Evolutionary conservation across 30 jellyfish, hydroid and myxozoan species (phyloP).

Genomic region (Pelagia noctiluca): DNA sequence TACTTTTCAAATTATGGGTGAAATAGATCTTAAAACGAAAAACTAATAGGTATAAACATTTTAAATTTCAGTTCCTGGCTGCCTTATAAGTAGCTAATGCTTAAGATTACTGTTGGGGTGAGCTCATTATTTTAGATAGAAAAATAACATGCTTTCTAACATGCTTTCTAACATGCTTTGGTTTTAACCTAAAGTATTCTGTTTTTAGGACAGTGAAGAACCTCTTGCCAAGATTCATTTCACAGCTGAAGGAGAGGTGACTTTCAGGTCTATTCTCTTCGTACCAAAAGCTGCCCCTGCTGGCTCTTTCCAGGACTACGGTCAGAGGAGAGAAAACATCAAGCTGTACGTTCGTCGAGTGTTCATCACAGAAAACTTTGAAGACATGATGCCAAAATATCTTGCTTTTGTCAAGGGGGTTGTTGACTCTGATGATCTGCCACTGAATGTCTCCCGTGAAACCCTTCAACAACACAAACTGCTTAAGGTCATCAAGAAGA

Average conservation of each 20-base stretch:
- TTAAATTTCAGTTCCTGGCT: too few species aligned
- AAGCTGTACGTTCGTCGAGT: conserved; percentile 97
- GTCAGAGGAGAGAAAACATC: conserved; percentile 91
- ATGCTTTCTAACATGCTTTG: too few species aligned
- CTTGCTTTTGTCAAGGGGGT: conserved; percentile 92
- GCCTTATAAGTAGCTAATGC: too few species aligned
- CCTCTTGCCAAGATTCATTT: conserved; percentile 99
- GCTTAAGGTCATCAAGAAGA: conserved; percentile 94
- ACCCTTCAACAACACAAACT: conserved; percentile 97
- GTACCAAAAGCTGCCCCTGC: conserved; percentile 96
- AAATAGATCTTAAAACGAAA: too few species aligned
- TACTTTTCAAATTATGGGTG: too few species aligned
- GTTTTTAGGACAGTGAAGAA: conserved; percentile 85
- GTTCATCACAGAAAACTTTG: conserved; percentile 96
- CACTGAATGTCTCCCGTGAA: conserved; percentile 99
- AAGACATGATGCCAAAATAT: conserved; percentile 98
- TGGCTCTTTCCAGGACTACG: conserved; percentile 96
- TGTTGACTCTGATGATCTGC: conserved; percentile 99
- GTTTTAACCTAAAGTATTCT: not conserved
- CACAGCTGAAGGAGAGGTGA: conserved; percentile 99
- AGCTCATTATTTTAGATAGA: too few species aligned
- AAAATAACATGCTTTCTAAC: too few species aligned
- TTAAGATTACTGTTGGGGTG: too few species aligned
- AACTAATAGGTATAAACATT: too few species aligned
- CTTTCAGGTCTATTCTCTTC: conserved; percentile 93